Base-by-base conservation (phyloP, 2,113 vertebrate species). In the Perca schrenkii region DNA sequence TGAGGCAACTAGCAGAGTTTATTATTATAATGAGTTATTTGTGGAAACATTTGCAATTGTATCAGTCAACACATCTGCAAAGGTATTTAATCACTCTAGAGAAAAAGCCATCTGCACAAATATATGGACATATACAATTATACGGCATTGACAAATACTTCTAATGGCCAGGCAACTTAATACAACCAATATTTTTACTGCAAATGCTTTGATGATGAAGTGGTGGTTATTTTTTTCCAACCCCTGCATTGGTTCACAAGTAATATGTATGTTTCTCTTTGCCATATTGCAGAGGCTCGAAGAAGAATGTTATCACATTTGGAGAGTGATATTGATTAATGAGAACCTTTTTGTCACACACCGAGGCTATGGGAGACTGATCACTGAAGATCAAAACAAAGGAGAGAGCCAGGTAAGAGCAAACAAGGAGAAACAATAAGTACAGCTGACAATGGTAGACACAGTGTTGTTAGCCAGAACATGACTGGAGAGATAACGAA, bases 311-410 rank as follows among this genome's bases (percentile, higher is more conserved):
- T 91, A 88, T 91, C 87, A 87, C 91, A 82, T 91, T 87, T 91
- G 69, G 75, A 89, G 79, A 88, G 79, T 89, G 90, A 88, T 92
- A 91, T 91, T 93, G 91, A 94, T 93, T 92, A 92, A 92, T 87
- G 88, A 92, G 89, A 85, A 86, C 89, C 90, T 93, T 85, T 92
- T 79, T 89, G 89, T 89, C 84, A 86, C 88, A 87, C 80, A 52
- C 73, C n/a, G 77, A 85, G 79, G 86, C 84, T 82, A 84, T 77
- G 70, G 84, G 68, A 85, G 84, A 87, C 78, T 91, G 89, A 92
- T 91, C 87, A 85, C 87, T 85, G 80, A 86, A 89, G 88, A 93
- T 88, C 83, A 91, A 91, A 93, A 91, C 90, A 92, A 91, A 86
- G 78, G 77, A 86, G 85, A 21, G 77, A 79, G 85, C 79, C 86